Evolutionary conservation across 2,888 invertebrate genomes (phyloP), one percentile per base, ranked within the genome.

Genomic region (Leptinotarsa peninsularis): DNA sequence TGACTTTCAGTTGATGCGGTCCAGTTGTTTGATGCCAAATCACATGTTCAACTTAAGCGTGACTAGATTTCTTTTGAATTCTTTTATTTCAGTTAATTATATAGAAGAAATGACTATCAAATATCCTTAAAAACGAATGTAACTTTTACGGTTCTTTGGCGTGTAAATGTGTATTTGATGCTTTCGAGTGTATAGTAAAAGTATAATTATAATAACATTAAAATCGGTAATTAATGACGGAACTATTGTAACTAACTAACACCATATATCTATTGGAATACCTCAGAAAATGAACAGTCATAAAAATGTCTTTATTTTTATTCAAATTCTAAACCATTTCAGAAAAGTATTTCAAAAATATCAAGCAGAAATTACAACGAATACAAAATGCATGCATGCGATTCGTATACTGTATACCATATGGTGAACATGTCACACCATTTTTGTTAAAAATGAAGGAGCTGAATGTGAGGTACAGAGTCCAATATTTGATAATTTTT

Each of bases 81-180:
- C 33, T 63, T 33, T 27, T 7, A 43, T 63, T 63, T 14, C 43
- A 63, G 14, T 63, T 43, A 63, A n/a, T 63, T 43, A 17, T 43
- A 17, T n/a, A 63, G 43, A 43, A n/a, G 15, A 14, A 60, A 15
- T 23, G 15, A 23, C 7, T 13, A n/a, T 23, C 58, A 23, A 23
- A 15, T 23, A 23, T 33, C 58, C 27, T 14, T 60, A 27, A 60
- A 60, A 15, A 63, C 33, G n/a, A 63, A 63, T 63, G 63, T 63
- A 33, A 4, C 21, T 63, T 63, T 63, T 43, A 63, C 63, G 33
- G 33, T 63, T 63, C 18, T 63, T 43, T 43, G 63, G 4, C n/a
- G 33, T 63, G 33, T 63, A 43, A 63, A 43, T 63, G n/a, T 27
- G 4, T 63, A 33, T 63, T 63, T 13, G 1, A 21, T 63, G 43